Conservation (phyloP, 1,140 invertebrate species). For the Procambarus clarkii region DNA sequence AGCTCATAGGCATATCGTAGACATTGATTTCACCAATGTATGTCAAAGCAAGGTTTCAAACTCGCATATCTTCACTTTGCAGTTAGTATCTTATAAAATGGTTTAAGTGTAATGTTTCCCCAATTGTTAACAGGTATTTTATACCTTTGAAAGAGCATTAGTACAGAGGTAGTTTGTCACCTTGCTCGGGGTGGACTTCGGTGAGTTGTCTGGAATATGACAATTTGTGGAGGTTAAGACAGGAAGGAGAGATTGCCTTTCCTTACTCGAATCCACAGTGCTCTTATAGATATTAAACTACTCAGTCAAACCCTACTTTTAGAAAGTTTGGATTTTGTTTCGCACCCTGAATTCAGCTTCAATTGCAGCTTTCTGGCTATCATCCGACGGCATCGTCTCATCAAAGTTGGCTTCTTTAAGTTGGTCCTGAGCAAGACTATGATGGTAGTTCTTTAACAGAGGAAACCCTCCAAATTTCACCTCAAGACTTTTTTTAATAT, state of each 20-base stretch:
- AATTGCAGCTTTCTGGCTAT: constrained; percentile 55
- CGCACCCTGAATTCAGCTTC: constrained; percentile 53
- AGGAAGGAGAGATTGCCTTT: constrained; percentile 60
- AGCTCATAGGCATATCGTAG: constrained; percentile 39
- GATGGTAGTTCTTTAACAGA: constrained; percentile 30
- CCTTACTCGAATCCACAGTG: constrained; percentile 67
- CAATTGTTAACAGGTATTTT: constrained; percentile 27
- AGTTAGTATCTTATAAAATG: neutral
- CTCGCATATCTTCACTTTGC: neutral
- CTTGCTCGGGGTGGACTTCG: constrained; percentile 58
- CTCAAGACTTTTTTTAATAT: neutral
- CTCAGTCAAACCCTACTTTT: constrained; percentile 61
- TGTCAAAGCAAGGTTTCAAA: constrained; percentile 47
- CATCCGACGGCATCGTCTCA: constrained; percentile 23
- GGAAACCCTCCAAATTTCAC: constrained; percentile 37
- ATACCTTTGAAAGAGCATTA: constrained; percentile 25
- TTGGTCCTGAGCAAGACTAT: constrained; percentile 61
- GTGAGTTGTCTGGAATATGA: constrained; percentile 58
- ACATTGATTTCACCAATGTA: constrained; percentile 52
- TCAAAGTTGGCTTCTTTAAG: constrained; percentile 27
- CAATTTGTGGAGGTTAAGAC: constrained; percentile 55
- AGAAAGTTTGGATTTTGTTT: constrained; percentile 50
- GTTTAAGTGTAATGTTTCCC: constrained; percentile 18
- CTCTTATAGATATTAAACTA: constrained; percentile 70
- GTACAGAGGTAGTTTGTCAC: constrained; percentile 27